Base-by-base conservation (phyloP, 1,140 invertebrate genomes). In the Formica selysi region DNA sequence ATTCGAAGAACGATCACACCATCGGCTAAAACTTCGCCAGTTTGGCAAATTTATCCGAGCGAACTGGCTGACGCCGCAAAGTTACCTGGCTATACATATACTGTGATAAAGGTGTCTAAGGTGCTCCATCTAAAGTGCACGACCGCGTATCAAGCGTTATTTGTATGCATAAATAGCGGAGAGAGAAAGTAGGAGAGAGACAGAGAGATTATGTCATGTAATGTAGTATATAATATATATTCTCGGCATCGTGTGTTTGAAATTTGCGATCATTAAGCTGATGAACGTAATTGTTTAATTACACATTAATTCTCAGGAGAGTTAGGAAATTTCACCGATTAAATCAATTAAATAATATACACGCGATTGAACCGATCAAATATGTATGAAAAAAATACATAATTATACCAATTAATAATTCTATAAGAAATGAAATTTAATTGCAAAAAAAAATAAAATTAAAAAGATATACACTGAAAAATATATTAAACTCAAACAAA, bases 241-340 rank as follows among this genome's bases (percentile, higher is more conserved):
- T 67, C 6, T 48, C 57, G 19, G 5, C 38, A 29, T 57, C 16
- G 29, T 16, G 32, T 65, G 36, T 1, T 4, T 22, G 36, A 67
- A 10, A 67, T 67, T 38, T 36, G 13, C 41, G 41, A 54, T 51
- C 32, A 38, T n/a, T 48, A 48, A 65, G 4, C 19, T 26, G 26
- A 51, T 78, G 65, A 54, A 26, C 8, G 32, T 5, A 13, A 68
- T 38, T 51, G 76, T 79, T 65, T 51, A 54, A 79, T 68, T 68
- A 22, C 36, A 54, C n/a, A 5, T 68, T 68, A 44, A 54, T 7
- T 7, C 41, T 6, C 41, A n/a, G 44, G 38, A 36, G 0, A 7
- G 51, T 67, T 51, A 65, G 16, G 26, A 64, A 65, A 48, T 78
- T 65, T 51, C 48, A 61, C n/a, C n/a, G 38, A 78, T 65, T 48